Base-by-base conservation (phyloP, 2,113 vertebrate genomes). In the Macrotus californicus region DNA sequence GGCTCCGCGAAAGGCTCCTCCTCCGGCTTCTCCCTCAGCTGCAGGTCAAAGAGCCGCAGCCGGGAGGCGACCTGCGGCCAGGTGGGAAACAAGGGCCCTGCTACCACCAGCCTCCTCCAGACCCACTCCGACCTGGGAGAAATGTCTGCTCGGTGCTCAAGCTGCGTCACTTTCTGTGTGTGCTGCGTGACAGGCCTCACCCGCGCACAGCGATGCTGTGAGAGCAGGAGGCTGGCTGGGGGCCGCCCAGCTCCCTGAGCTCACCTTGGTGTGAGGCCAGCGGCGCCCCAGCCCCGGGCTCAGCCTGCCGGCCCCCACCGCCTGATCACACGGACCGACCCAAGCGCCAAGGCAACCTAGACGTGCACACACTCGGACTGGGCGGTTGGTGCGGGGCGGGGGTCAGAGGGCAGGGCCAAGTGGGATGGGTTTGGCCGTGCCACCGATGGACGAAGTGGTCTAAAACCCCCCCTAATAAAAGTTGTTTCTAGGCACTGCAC, bases 11-110 rank as follows among this genome's bases (percentile, higher is more conserved):
- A 99, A 76, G 99, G 95, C 95, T 99, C 99, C 98, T 99, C 99
- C n/a, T 99, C 99, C 0, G 99, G 99, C 34, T 98, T 99, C 96
- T 99, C 99, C 93, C 99, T 99, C 94, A 99, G 98, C 97, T 99
- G 99, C 6, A 99, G 99, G 96, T 99, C 99, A 39, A 99, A 99
- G 95, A 99, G 99, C 66, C 99, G 98, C 43, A 99, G 97, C 92
- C 98, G 99, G 43, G 99, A 99, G 2, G 99, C 99, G 83, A 99
- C 98, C 99, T 99, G 92, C 11, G 94, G 79, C 34, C 18, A 26
- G 41, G 7, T 1, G 0, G 8, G 72, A 90, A 52, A 7, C 13
- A 24, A 5, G 54, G 18, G 18, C 11, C 43, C 39, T 6, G 73
- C 67, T 11, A 67, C 22, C 4, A 5, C 14, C 16, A 5, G 26